Evolutionary conservation across 2,888 invertebrate genomes (phyloP).

Genomic region (Andrena minutula): DNA sequence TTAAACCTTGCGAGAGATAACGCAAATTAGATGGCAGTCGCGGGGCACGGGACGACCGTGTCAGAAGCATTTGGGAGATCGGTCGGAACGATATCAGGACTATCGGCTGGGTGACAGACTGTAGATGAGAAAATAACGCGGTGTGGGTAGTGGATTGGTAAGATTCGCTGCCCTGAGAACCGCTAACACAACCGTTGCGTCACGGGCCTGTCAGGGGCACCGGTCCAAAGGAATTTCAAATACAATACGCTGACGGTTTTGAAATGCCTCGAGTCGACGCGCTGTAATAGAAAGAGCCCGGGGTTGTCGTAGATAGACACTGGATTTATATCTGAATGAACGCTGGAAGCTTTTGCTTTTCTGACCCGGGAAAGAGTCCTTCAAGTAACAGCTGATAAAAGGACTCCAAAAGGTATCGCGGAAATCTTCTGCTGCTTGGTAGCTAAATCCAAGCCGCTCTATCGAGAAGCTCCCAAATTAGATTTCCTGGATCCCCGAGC

Average conservation of each 20-base stretch:
- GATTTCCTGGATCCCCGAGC: conserved; percentile 33
- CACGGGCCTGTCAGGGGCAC: conserved; percentile 40
- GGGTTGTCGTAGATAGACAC: conserved; percentile 24
- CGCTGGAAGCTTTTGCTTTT: no score
- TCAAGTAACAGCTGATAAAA: not conserved
- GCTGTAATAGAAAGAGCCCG: conserved; percentile 4
- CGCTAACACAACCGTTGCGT: conserved; percentile 41
- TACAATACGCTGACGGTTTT: conserved; percentile 37
- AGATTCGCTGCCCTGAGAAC: conserved; percentile 18
- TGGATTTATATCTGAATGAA: no score
- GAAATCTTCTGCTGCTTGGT: not conserved
- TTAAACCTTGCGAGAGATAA: conserved; percentile 7
- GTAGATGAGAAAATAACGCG: conserved; percentile 44
- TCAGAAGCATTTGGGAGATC: conserved; percentile 47
- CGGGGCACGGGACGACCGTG: conserved; percentile 1
- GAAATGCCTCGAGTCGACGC: conserved; percentile 47
- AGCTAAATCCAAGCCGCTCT: not conserved
- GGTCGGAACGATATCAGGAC: conserved; percentile 40
- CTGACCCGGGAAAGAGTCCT: not conserved
- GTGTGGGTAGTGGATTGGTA: not conserved
- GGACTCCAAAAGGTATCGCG: not conserved
- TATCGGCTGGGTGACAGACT: conserved; percentile 36
- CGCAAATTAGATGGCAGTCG: not conserved
- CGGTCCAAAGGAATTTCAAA: conserved; percentile 52
- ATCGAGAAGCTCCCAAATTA: conserved; percentile 49